Evolutionary conservation across 1,140 invertebrate species (phyloP).

Genomic region (Diploscapter pachys): DNA sequence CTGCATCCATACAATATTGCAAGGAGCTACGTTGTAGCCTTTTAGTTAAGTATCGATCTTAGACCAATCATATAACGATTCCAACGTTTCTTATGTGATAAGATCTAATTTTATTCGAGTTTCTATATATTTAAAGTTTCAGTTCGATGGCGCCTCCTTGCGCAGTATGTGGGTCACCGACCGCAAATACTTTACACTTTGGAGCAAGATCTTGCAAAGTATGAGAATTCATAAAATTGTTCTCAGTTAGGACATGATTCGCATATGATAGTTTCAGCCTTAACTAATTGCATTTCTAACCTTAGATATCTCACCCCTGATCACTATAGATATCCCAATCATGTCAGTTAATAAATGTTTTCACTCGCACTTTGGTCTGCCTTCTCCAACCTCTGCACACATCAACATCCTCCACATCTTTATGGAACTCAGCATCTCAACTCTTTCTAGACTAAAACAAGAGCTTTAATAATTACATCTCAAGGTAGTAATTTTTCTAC

Average conservation of each 20-base stretch:
- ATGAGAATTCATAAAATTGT: not conserved
- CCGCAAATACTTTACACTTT: not conserved
- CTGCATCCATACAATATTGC: no score
- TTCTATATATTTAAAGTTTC: not conserved
- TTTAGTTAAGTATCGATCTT: no score
- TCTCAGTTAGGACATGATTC: not conserved
- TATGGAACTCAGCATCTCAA: not conserved
- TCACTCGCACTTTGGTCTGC: not conserved
- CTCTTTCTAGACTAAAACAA: no score
- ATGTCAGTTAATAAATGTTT: not conserved
- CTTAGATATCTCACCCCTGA: not conserved
- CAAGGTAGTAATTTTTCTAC: not conserved
- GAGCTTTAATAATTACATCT: not conserved
- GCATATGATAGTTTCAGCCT: not conserved
- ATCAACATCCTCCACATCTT: not conserved
- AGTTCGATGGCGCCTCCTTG: not conserved
- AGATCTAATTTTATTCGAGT: no score
- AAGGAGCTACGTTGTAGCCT: no score
- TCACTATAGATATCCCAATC: not conserved
- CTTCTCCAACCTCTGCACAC: not conserved
- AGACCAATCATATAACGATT: no score
- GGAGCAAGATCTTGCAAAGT: not conserved
- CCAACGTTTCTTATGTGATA: no score
- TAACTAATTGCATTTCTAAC: not conserved
- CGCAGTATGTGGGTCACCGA: constrained; percentile 2